Evolutionary conservation across 2,888 invertebrate species (phyloP), one percentile per base, ranked within the genome.

Genomic region (Cerastis rubricosa): DNA sequence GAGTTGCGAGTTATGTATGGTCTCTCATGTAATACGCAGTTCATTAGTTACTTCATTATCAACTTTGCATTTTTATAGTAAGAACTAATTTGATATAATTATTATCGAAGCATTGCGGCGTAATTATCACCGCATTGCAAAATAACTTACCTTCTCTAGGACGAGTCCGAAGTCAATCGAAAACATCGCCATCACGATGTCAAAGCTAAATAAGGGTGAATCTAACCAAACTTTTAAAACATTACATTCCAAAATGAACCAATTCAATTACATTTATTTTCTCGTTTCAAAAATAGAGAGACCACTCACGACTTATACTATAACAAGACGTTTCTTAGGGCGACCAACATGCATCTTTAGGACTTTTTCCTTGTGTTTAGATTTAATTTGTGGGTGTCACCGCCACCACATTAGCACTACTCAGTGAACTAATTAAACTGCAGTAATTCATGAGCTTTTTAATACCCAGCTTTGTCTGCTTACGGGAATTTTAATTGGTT

Each of bases 401-500:
- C 35, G 54, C 9, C 7, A 57, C 68, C 47, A 35, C 35, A 73
- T 73, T 84, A 74, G 57, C 65, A 47, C 49, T 51, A 51, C 71
- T 59, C 40, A 76, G 74, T 59, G 71, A 3, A 57, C 49, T 67
- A 68, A 84, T 84, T 73, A 77, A 74, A 67, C 74, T 66, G 75
- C 64, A 74, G 59, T 79, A 66, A 82, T 72, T 84, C 57, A 74
- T 73, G 19, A 73, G 63, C 22, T 43, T 68, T 69, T 84, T 69
- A 76, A 69, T 71, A 72, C 17, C 22, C 67, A 40, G 45, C 67
- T 79, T 74, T 72, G 85, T 85, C 45, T 74, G 71, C 54, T 3
- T 1, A 72, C 67, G 61, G 61, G 79, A 79, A 82, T 85, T 59
- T 71, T 78, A 85, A 81, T 79, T 76, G 59, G 49, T 40, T 71